Percentiles rank a stretch among this genome's conserved stretches.
Conservation (phyloP, 2,113 vertebrate species). For the Gulo gulo region DNA sequence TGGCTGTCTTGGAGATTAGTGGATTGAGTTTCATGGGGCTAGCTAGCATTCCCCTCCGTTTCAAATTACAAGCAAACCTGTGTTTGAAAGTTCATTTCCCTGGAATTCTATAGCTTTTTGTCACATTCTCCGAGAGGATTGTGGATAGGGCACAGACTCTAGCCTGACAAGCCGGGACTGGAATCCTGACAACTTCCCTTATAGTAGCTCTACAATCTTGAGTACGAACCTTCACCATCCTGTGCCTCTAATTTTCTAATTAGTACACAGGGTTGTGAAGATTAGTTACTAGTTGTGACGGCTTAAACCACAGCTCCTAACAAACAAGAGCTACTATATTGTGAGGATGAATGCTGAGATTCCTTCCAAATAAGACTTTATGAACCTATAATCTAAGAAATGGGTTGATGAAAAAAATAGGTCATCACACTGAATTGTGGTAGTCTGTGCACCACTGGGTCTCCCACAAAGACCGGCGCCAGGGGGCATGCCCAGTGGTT, state of each 20-base stretch:
- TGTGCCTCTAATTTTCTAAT: background rate
- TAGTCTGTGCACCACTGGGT: background rate
- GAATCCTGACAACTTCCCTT: background rate
- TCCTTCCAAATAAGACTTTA: background rate
- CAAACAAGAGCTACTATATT: background rate
- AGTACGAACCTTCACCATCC: background rate
- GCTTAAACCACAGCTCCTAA: background rate
- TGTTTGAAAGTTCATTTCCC: background rate
- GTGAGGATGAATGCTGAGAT: background rate
- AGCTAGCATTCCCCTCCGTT: background rate
- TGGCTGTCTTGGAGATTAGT: background rate
- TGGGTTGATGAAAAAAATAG: background rate
- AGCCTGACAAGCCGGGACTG: background rate
- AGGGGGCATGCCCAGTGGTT: background rate
- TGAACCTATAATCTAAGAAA: constrained; percentile 1
- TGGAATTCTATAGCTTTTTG: background rate
- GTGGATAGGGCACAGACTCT: background rate
- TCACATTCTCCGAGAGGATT: background rate
- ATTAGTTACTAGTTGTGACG: background rate
- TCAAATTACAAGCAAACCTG: background rate
- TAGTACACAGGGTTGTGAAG: background rate
- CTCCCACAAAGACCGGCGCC: background rate
- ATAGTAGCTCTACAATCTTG: background rate
- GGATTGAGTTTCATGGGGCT: background rate
- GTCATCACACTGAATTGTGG: background rate